A percentile compares a stretch with the other conserved stretches of the same genome.
Evolutionary conservation across 2,797 vertebrate species (phyloP).

Genomic region (Parauchenoglanis punctatus): DNA sequence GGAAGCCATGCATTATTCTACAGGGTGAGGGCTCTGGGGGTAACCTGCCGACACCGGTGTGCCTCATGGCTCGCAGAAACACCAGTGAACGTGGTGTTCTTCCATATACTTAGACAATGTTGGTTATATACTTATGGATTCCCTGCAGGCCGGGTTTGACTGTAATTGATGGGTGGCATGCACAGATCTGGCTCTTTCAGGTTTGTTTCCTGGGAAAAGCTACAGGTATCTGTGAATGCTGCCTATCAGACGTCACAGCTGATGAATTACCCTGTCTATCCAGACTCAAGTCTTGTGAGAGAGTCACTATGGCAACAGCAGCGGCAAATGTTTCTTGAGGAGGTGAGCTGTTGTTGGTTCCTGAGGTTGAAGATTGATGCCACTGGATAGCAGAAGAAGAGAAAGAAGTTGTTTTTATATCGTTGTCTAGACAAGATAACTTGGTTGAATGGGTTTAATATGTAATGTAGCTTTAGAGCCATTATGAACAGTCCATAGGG

Average conservation of each 20-base stretch:
- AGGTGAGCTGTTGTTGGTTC: slow-evolving; percentile 40
- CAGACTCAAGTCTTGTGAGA: slow-evolving; percentile 34
- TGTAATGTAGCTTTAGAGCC: background rate
- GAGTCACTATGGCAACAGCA: slow-evolving; percentile 43
- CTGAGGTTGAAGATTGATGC: slow-evolving; percentile 44
- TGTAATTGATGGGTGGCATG: slow-evolving; percentile 50
- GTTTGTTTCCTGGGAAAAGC: slow-evolving; percentile 23
- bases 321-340: slow-evolving; percentile 5
- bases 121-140: slow-evolving; percentile 41
- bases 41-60: slow-evolving; percentile 27
- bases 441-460: background rate
- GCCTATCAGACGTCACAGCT: slow-evolving; percentile 31
- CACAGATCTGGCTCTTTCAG: slow-evolving; percentile 18
- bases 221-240: slow-evolving; percentile 31
- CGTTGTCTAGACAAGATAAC: background rate
- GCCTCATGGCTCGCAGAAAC: background rate
- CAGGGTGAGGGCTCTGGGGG: slow-evolving; percentile 46
- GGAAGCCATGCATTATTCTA: background rate
- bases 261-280: slow-evolving; percentile 47
- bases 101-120: slow-evolving; percentile 8
- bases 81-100: background rate
- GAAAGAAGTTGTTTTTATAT: background rate
- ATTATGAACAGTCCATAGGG: background rate
- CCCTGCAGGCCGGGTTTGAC: slow-evolving; percentile 44
- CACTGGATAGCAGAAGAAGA: background rate